phyloP scores from a whole-genome alignment of 2,113 vertebrate species.

The Zonotrichia leucophrys region DNA sequence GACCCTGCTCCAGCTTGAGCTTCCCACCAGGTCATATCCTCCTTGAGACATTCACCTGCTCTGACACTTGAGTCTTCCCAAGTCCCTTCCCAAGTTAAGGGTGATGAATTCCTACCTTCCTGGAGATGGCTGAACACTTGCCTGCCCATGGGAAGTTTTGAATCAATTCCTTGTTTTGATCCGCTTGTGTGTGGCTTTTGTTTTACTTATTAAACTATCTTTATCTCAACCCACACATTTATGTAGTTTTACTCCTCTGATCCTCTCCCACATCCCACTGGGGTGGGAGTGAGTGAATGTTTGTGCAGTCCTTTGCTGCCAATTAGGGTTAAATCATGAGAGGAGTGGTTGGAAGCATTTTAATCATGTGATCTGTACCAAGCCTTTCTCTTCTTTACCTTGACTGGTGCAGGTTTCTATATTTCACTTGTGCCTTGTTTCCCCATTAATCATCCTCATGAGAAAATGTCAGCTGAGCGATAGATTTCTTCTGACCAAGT shows the following conservation, averaged over 20 bases:
- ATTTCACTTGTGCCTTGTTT: neutral
- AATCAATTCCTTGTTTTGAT: neutral
- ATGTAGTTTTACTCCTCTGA: neutral
- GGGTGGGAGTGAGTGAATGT: neutral
- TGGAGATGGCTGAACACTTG: too few species aligned
- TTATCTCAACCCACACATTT: accelerated
- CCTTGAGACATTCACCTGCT: neutral
- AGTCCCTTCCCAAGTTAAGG: neutral
- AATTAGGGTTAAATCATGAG: neutral
- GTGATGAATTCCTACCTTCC: neutral
- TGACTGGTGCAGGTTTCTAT: neutral
- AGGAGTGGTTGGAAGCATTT: neutral
- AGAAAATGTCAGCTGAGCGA: neutral
- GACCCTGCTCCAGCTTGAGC: neutral
- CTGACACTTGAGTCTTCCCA: neutral
- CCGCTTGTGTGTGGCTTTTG: neutral
- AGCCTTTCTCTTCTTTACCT: neutral
- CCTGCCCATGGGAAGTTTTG: neutral
- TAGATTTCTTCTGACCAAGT: neutral
- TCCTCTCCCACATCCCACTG: neutral
- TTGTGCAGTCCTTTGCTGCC: neutral
- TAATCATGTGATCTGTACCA: neutral
- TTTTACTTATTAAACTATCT: neutral
- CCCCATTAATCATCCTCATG: neutral
- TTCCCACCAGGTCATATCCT: neutral